Conservation (phyloP, 2,113 vertebrate species). For the Hassar affinis region DNA sequence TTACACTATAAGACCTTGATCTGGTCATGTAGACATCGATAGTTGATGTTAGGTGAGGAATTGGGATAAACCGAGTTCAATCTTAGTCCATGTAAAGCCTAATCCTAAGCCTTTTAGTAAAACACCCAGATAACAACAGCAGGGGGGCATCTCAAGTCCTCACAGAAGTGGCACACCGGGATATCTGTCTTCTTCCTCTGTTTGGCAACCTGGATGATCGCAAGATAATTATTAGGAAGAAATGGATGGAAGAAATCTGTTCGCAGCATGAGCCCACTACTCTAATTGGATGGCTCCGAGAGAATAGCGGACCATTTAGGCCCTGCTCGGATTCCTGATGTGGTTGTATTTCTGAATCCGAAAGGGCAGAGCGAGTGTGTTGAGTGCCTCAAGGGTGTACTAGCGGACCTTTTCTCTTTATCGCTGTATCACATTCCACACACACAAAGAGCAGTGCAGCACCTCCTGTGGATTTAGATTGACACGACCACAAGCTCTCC, state of each 20-base stretch:
- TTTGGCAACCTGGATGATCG: constrained; percentile 3
- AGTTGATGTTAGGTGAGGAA: not conserved
- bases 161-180: constrained; percentile 9
- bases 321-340: constrained; percentile 13
- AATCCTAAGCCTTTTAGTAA: constrained; percentile 18
- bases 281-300: constrained; percentile 30
- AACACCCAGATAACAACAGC: constrained; percentile 14
- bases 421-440: constrained; percentile 20
- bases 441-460: constrained; percentile 23
- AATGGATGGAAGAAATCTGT: constrained; percentile 18
- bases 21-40: not conserved
- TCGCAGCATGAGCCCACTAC: not conserved
- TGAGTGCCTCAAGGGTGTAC: constrained; percentile 40
- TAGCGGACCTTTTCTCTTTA: constrained; percentile 19
- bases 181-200: constrained; percentile 8
- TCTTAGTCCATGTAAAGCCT: constrained; percentile 2
- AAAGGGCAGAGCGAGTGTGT: constrained; percentile 21
- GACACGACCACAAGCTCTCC: constrained; percentile 33
- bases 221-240: constrained; percentile 30
- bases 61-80: not conserved
- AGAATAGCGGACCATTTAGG: constrained; percentile 25
- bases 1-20: not conserved
- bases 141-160: constrained; percentile 19
- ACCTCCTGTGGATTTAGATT: constrained; percentile 43
- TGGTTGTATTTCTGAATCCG: constrained; percentile 24